Percentiles rank a stretch among this genome's conserved stretches.
Evolutionary conservation across 1,140 invertebrate genomes (phyloP).

Genomic region (Drosophila tsacasi): DNA sequence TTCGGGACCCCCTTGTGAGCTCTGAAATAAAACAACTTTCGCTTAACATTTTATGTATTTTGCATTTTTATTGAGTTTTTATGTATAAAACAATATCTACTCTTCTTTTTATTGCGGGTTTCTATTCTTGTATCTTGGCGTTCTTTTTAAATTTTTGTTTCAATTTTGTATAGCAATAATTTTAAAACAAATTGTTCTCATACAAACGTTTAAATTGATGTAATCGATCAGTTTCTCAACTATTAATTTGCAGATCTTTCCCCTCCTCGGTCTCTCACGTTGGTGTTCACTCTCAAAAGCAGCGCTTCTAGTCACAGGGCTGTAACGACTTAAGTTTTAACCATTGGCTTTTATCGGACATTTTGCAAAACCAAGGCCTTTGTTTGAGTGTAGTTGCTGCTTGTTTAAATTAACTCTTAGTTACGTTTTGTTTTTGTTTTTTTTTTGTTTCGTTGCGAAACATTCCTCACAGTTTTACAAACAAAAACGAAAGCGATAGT

Average conservation of each 20-base stretch:
- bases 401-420: slow-evolving; percentile 53
- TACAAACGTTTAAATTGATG: slow-evolving; percentile 55
- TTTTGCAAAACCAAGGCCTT: slow-evolving; percentile 57
- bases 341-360: slow-evolving; percentile 58
- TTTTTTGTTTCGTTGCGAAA: slow-evolving; percentile 83
- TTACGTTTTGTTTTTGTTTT: slow-evolving; percentile 48
- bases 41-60: slow-evolving; percentile 76
- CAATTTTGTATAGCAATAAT: slow-evolving; percentile 50
- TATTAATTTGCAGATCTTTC: slow-evolving; percentile 39
- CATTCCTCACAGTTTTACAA: slow-evolving; percentile 80
- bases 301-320: slow-evolving; percentile 30
- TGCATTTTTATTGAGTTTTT: slow-evolving; percentile 81
- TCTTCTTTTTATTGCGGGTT: slow-evolving; percentile 52
- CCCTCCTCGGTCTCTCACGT: slow-evolving; percentile 14
- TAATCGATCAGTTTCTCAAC: slow-evolving; percentile 39
- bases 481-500: slow-evolving; percentile 56
- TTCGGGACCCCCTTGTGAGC: no score
- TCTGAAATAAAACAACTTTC: neutral
- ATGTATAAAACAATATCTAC: slow-evolving; percentile 81
- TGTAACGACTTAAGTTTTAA: slow-evolving; percentile 53
- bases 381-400: slow-evolving; percentile 58
- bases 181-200: slow-evolving; percentile 67
- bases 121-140: slow-evolving; percentile 22
- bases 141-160: slow-evolving; percentile 21
- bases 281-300: slow-evolving; percentile 38